phyloP scores from a whole-genome alignment of 92 coral and sea anemone genomes.

The Palythoa caribaeorum region DNA sequence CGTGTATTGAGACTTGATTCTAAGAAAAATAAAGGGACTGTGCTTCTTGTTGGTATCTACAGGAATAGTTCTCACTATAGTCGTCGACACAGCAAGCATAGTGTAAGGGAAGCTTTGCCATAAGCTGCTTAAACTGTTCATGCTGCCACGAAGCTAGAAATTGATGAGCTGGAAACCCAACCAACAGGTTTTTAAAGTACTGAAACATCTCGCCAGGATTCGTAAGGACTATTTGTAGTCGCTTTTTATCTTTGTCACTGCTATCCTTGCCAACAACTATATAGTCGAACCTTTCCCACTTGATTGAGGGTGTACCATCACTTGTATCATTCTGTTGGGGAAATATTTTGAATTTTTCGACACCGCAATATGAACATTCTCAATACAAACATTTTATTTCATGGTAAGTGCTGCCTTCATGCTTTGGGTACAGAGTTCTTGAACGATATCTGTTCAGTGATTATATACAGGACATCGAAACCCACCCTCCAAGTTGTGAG shows the following conservation, averaged over 20 bases:
- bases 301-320: conserved; percentile 44
- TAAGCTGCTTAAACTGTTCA: conserved; percentile 29
- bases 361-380: conserved; percentile 29
- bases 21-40: conserved; percentile 50
- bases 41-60: conserved; percentile 36
- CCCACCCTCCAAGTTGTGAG: not conserved
- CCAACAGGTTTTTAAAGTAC: conserved; percentile 33
- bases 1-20: conserved; percentile 63
- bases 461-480: not conserved
- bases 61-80: conserved; percentile 57
- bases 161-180: conserved; percentile 44
- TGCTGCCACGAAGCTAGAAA: conserved; percentile 64
- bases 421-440: conserved; percentile 18
- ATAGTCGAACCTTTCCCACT: conserved; percentile 68
- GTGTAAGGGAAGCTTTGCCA: conserved; percentile 52
- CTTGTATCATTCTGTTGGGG: conserved; percentile 19
- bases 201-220: conserved; percentile 71
- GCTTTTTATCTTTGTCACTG: conserved; percentile 39
- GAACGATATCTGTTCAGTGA: not conserved
- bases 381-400: not conserved
- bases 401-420: no score
- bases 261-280: conserved; percentile 26
- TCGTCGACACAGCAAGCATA: conserved; percentile 58
- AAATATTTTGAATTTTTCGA: not conserved
- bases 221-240: conserved; percentile 51